phyloP scores from a whole-genome alignment of 2,888 invertebrate species.

The Melipona bicolor region DNA sequence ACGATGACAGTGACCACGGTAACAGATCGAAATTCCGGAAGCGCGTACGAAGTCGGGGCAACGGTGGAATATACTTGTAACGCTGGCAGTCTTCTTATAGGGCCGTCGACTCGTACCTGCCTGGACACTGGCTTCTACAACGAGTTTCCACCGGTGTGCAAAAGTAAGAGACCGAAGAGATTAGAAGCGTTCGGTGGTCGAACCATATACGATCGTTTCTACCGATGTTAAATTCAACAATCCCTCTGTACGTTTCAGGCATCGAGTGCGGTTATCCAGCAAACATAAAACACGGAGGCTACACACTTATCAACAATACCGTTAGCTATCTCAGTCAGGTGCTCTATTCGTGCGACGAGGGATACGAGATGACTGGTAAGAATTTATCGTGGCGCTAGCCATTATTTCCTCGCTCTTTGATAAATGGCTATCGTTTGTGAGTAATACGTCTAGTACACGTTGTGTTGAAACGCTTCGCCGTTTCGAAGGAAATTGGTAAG shows the following conservation, averaged over 20 bases:
- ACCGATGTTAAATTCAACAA: constrained; percentile 21
- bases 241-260: constrained; percentile 85
- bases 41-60: constrained; percentile 90
- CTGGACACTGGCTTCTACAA: constrained; percentile 96
- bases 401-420: constrained; percentile 5
- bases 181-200: not conserved
- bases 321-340: constrained; percentile 95
- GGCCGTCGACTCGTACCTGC: constrained; percentile 93
- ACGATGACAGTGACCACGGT: constrained; percentile 88
- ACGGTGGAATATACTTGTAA: constrained; percentile 94
- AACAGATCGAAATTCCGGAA: constrained; percentile 87
- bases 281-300: constrained; percentile 92
- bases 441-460: not conserved
- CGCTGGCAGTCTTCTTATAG: constrained; percentile 93
- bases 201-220: constrained; percentile 20
- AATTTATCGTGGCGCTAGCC: constrained; percentile 12
- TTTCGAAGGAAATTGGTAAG: constrained; percentile 1
- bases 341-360: constrained; percentile 92
- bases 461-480: not conserved
- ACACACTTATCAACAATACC: constrained; percentile 92
- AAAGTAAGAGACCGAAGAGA: constrained; percentile 88
- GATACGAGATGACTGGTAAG: constrained; percentile 91
- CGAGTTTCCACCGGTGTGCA: constrained; percentile 96
- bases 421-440: constrained; percentile 15
- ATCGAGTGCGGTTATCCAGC: constrained; percentile 96